Evolutionary conservation across 2,888 invertebrate genomes (phyloP), one percentile per base, ranked within the genome.

Genomic region (Marronus borbonicus): DNA sequence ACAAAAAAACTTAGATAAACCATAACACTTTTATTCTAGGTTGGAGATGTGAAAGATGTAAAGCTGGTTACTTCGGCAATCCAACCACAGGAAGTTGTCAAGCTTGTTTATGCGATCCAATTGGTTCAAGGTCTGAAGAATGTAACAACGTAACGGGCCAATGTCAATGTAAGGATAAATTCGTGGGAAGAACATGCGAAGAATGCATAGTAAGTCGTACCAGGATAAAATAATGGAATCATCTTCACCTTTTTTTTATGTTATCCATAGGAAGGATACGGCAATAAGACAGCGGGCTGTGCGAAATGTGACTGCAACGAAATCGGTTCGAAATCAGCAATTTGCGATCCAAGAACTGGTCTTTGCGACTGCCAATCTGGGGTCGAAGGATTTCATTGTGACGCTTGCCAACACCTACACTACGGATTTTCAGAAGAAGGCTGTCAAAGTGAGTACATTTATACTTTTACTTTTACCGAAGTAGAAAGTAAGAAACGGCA

Each of bases 281-380:
- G 94, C 84, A 93, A 97, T 84, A 90, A 96, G 58, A 93, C 94
- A 5, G 92, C 93, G 4, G 94, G 95, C 39, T 98, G 98, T 86
- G 91, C 92, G 1, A 89, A 92, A 50, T 98, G 98, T 88, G 91
- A 92, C 76, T 98, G 98, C 87, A 92, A 94, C 81, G 82, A 88
- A 0, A 87, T 90, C 78, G 97, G 96, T 28, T 92, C 97, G 0
- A 86, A 89, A 50, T 91, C 91, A 76, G 88, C 89, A n/a, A 86
- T 91, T 31, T 98, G 98, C 89, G 94, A 96, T 87, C 88, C 93
- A 0, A 88, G 89, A 64, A 92, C 92, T n/a, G 98, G 98, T 8
- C 92, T 92, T 80, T 97, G 97, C 89, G 89, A 90, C 55, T 97
- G 96, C 89, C 93, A 93, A 60, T 87, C 91, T 0, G 96, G 96